Conservation (phyloP, 2,797 vertebrate species). For the Anguilla anguilla region DNA sequence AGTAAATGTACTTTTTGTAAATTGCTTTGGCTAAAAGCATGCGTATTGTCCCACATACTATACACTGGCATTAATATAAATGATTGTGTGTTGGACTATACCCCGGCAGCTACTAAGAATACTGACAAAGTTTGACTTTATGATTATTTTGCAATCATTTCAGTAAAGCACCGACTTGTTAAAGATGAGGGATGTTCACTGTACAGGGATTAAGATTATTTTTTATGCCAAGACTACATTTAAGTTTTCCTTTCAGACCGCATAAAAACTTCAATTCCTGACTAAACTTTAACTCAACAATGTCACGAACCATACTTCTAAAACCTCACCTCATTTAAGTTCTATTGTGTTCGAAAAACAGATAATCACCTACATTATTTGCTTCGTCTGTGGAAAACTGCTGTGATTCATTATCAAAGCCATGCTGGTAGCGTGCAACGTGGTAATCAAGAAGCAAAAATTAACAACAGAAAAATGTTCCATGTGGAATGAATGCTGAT, state of each 20-base stretch:
- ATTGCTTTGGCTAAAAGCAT: not conserved
- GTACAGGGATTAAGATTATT: not conserved
- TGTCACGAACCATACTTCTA: not conserved
- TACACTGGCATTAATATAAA: not conserved
- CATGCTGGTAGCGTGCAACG: not conserved
- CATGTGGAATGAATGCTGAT: not conserved
- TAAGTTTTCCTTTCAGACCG: slow-evolving; percentile 7
- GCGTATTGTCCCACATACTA: not conserved
- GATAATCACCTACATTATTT: slow-evolving; percentile 69
- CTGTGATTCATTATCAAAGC: not conserved
- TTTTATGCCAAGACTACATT: not conserved
- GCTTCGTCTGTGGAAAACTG: not conserved
- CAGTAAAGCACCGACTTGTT: not conserved
- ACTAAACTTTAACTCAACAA: not conserved
- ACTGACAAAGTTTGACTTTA: not conserved
- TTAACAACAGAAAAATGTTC: not conserved
- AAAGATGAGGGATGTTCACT: not conserved
- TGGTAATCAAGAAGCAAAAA: not conserved
- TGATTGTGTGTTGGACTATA: not conserved
- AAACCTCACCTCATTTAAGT: not conserved
- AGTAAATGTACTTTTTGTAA: not conserved
- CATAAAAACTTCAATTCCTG: slow-evolving; percentile 12
- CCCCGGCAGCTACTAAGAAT: not conserved
- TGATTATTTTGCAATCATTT: not conserved
- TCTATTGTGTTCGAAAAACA: slow-evolving; percentile 55